Conservation (phyloP, 2,888 invertebrate species). For the Apamea crenata region DNA sequence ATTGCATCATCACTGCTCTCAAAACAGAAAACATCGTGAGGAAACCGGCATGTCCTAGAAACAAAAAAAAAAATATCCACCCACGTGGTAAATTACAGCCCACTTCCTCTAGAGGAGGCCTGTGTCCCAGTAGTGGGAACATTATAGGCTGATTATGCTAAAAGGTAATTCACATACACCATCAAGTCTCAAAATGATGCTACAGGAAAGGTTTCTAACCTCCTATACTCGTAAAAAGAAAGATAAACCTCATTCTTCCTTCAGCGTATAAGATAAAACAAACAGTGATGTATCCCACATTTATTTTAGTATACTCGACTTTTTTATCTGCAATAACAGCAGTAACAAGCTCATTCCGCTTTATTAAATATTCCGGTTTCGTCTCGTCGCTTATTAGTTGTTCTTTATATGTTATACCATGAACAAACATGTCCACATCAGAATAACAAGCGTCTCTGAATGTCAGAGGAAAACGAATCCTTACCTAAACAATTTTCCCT, state of each 20-base stretch:
- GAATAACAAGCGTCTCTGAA: conserved; percentile 48
- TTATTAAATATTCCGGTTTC: conserved; percentile 58
- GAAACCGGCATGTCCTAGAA: neutral
- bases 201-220: neutral
- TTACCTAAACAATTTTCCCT: conserved; percentile 64
- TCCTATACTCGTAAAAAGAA: neutral
- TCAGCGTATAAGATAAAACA: conserved; percentile 14
- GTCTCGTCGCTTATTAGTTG: conserved; percentile 59
- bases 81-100: neutral
- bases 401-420: conserved; percentile 52
- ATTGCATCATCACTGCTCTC: neutral
- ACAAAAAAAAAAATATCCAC: neutral
- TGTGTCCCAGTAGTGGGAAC: neutral
- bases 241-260: conserved; percentile 21
- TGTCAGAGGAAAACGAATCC: conserved; percentile 43
- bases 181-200: neutral
- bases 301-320: conserved; percentile 39
- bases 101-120: neutral
- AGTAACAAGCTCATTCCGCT: conserved; percentile 46
- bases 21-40: neutral
- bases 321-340: conserved; percentile 44
- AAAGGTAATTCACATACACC: neutral
- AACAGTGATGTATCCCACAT: conserved; percentile 20
- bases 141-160: neutral
- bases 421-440: conserved; percentile 56